phyloP scores from a whole-genome alignment of 2,888 invertebrate species.

The Lycia hirtaria region DNA sequence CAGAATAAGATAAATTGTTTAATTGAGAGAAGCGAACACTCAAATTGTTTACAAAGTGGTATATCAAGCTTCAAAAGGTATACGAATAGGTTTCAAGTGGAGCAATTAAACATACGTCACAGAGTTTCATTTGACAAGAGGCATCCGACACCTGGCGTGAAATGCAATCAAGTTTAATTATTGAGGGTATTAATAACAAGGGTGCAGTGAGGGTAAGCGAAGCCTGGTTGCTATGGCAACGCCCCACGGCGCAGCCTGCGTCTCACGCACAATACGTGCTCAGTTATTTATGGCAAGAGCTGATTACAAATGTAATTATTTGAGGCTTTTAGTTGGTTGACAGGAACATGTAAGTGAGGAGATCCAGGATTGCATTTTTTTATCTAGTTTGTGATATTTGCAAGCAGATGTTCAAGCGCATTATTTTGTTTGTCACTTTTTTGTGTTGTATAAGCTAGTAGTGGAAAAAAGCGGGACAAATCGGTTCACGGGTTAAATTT shows the following conservation, averaged over 20 bases:
- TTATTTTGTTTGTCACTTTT: too few species aligned
- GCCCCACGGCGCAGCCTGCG: constrained; percentile 79
- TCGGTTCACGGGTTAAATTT: too few species aligned
- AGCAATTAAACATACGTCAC: constrained; percentile 39
- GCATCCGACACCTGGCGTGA: constrained; percentile 83
- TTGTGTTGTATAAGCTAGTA: too few species aligned
- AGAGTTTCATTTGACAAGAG: constrained; percentile 65
- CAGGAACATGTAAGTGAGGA: constrained; percentile 23
- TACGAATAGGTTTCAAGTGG: constrained; percentile 27
- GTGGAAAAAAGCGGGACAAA: too few species aligned
- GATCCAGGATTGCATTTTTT: background rate
- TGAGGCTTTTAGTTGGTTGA: constrained; percentile 43
- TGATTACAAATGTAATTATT: constrained; percentile 79
- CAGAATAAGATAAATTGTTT: background rate
- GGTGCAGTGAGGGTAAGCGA: constrained; percentile 77
- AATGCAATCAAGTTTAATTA: constrained; percentile 86
- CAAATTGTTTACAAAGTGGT: constrained; percentile 6
- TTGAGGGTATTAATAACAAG: constrained; percentile 85
- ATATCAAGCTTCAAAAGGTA: constrained; percentile 21
- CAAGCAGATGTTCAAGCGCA: too few species aligned
- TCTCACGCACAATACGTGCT: constrained; percentile 68
- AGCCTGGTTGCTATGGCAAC: constrained; percentile 76
- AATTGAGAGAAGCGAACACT: background rate
- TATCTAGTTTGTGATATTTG: background rate
- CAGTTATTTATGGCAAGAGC: constrained; percentile 78